Base-by-base conservation (phyloP, 2,888 invertebrate species). In the Callosobruchus maculatus region DNA sequence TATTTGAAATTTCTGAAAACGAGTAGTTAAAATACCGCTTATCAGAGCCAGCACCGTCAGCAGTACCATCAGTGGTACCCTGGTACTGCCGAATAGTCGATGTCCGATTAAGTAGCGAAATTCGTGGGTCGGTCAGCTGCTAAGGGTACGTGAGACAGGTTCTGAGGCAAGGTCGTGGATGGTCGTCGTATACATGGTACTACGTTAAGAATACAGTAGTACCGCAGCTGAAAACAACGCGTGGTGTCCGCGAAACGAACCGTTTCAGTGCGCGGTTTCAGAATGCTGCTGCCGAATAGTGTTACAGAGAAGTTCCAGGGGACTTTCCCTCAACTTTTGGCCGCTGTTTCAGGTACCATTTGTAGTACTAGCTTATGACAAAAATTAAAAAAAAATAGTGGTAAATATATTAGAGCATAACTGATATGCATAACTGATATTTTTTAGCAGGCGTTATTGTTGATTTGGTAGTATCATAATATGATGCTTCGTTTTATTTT, bases 311-410 rank as follows among this genome's bases (percentile, higher is more conserved):
- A 84, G 75, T 83, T 86, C 75, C 79, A 80, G 70, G 84, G 84
- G 22, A 85, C 83, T 30, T 81, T 82, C 72, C 84, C 85, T 9
- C 86, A 86, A 78, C 72, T 86, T 26, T 72, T 86, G 20, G 85
- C 86, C 21, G 85, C 84, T 68, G 76, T 85, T 71, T 82, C 85
- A 76, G 85, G 85, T 85, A 78, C 78, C 83, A 7, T 13, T 7
- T 26, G 26, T 7, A 4, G 3, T 26, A 26, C 2, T 26, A 7
- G 2, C 7, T 26, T 26, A 4, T 26, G 7, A 4, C 7, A 7
- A 26, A 26, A 26, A 26, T 26, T 26, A 7, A 26, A 26, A 26
- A 4, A 26, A 2, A 4, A 26, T 26, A 26, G 2, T 26, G 2
- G 26, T 26, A 26, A 26, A 26, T n/a, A n/a, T n/a, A n/a, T n/a